A percentile compares a stretch with the other conserved stretches of the same genome.
Conservation (phyloP, 2,888 invertebrate genomes). For the Lapara coniferarum region DNA sequence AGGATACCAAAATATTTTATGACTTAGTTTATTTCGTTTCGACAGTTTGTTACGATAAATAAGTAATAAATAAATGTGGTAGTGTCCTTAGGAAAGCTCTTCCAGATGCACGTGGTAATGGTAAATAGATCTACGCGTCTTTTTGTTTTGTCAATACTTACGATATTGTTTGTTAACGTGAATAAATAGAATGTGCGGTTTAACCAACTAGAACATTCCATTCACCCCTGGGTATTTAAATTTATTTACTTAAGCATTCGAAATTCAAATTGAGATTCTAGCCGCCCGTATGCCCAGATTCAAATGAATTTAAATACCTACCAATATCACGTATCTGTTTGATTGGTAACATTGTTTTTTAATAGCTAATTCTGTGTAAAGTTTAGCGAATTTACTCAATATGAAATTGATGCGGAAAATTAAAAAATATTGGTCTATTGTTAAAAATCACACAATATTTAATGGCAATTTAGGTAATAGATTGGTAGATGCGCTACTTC, state of each 20-base stretch:
- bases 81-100: constrained; percentile 69
- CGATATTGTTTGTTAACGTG: constrained; percentile 51
- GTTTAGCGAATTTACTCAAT: constrained; percentile 55
- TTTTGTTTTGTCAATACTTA: constrained; percentile 53
- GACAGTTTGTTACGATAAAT: constrained; percentile 53
- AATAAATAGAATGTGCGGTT: constrained; percentile 51
- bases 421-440: constrained; percentile 41
- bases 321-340: constrained; percentile 44
- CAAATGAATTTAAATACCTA: constrained; percentile 53
- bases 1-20: constrained; percentile 53
- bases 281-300: constrained; percentile 31
- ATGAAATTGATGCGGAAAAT: constrained; percentile 51
- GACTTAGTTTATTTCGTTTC: constrained; percentile 50
- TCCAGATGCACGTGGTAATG: constrained; percentile 63
- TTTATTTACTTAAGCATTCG: constrained; percentile 40
- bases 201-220: constrained; percentile 59
- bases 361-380: constrained; percentile 51
- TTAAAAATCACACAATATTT: constrained; percentile 33
- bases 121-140: constrained; percentile 25
- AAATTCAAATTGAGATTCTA: constrained; percentile 22
- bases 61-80: constrained; percentile 62
- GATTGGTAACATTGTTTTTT: constrained; percentile 47
- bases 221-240: constrained; percentile 53
- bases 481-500: constrained; percentile 82
- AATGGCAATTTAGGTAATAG: constrained; percentile 75